These are phyloP conservation scores for Drosophila simulans DNA, from an alignment of 1,140 invertebrate genomes.

Conservation along the genomic window DNA sequence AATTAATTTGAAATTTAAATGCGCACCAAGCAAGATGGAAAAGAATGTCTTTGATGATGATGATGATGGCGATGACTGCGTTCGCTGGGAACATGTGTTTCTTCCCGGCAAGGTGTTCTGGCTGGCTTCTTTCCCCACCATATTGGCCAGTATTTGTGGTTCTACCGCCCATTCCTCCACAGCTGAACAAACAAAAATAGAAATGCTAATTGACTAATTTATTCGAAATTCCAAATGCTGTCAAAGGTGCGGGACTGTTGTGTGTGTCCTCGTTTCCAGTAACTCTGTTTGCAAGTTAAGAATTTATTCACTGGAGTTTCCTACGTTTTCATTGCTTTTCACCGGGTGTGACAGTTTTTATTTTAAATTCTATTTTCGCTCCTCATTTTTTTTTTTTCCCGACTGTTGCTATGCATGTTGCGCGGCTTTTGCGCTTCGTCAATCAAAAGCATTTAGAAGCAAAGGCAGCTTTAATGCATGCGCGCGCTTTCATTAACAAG, in stretches of 20 bases:
- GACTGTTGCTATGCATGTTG: conserved; percentile 49
- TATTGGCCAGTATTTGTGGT: conserved; percentile 32
- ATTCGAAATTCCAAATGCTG: conserved; percentile 29
- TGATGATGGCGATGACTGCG: conserved; percentile 36
- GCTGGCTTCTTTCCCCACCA: not conserved
- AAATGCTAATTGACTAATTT: conserved; percentile 79
- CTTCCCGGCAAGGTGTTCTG: conserved; percentile 31
- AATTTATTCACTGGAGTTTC: conserved; percentile 39
- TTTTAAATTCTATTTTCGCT: conserved; percentile 16
- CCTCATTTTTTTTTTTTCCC: conserved; percentile 17
- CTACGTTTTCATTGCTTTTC: not conserved
- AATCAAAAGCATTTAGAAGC: conserved; percentile 75
- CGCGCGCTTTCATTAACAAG: conserved; percentile 81
- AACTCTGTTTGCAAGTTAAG: conserved; percentile 40
- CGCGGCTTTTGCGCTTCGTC: conserved; percentile 74
- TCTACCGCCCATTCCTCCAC: not conserved
- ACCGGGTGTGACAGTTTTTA: conserved; percentile 16
- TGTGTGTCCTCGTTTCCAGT: conserved; percentile 46
- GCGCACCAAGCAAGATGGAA: conserved; percentile 59
- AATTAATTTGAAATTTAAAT: conserved; percentile 84
- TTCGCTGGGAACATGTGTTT: conserved; percentile 30
- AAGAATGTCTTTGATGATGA: conserved; percentile 68
- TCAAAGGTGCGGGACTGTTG: conserved; percentile 29
- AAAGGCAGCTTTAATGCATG: conserved; percentile 78
- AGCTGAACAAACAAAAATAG: conserved; percentile 26